Base-by-base conservation (phyloP, 2,797 vertebrate species). In the Oceanodroma leucorhoa region DNA sequence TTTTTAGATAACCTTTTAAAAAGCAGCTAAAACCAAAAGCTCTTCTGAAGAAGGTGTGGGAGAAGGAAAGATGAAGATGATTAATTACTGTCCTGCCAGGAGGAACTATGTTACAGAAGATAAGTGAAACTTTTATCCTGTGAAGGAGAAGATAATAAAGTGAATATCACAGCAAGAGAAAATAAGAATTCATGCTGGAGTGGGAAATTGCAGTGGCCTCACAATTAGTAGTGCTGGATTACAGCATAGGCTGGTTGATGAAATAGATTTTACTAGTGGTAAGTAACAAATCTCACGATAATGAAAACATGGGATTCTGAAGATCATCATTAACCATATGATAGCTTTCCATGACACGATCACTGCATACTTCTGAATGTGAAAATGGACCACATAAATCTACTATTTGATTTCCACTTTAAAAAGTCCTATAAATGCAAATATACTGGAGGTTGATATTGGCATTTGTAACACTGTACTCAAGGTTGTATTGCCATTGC, bases 341-440 rank as follows among this genome's bases (percentile, higher is more conserved):
- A 89, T 13, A 65, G 60, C 71, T 61, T 87, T 90, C 85, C 60
- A 34, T 11, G 57, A 73, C 61, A 83, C 61, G 78, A 92, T 78
- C 72, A 14, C 50, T 32, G 26, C 0, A 0, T n/a, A 48, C 26
- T 93, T 93, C 67, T 83, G 57, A 94, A 91, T 55, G 32, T 38
- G 46, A 95, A 89, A 91, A 90, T 77, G 71, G 87, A 60, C 48
- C 83, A 71, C 32, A 72, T 87, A 92, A 92, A 96, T 94, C 86
- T 86, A 61, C 57, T 82, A 6, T 69, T 87, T 85, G 82, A 83
- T 95, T 95, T 94, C 38, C 78, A 92, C 78, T 95, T 92, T 17
- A 76, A 92, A 96, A 96, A 94, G 5, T 23, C 36, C 78, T 95
- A 69, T 93, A 95, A 94, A 96, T 96, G 93, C 78, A 95, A 97